Evolutionary conservation across 2,797 vertebrate genomes (phyloP).

Genomic region (Leptodactylus fallax): DNA sequence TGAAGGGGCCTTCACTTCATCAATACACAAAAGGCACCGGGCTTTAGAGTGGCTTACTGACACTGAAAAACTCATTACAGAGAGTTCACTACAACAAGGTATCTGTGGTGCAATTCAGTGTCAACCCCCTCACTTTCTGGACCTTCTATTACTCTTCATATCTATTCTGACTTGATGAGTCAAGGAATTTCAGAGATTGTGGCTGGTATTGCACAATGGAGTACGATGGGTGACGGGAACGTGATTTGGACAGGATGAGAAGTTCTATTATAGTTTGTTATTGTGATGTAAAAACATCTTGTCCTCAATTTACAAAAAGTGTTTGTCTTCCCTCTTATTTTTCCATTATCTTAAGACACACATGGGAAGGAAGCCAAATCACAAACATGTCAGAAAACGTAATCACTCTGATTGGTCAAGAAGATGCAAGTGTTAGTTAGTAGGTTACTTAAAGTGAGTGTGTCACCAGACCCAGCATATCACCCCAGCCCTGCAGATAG

Average conservation of each 20-base stretch:
- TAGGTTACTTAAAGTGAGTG: neutral
- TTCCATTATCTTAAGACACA: neutral
- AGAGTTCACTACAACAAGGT: no score
- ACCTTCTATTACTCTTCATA: no score
- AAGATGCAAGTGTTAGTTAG: neutral
- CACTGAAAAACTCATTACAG: neutral
- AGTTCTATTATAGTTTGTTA: neutral
- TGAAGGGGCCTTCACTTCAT: neutral
- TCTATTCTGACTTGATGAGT: no score
- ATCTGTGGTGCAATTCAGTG: neutral
- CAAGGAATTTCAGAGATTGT: neutral
- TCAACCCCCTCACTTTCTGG: neutral
- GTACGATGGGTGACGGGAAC: neutral
- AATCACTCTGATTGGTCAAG: neutral
- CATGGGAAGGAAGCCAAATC: neutral
- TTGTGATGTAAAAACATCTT: neutral
- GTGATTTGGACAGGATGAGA: neutral
- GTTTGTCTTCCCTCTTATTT: neutral
- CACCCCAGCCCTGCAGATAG: no score
- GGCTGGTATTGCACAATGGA: neutral
- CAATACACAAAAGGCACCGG: neutral
- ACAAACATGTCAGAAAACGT: neutral
- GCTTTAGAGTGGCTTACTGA: neutral
- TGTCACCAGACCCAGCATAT: no score
- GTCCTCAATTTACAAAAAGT: neutral